A percentile compares a stretch with the other conserved stretches of the same genome.
These are phyloP conservation scores for Clusia tigrina DNA, from an alignment of 2,888 invertebrate genomes.

Conservation along the genomic window DNA sequence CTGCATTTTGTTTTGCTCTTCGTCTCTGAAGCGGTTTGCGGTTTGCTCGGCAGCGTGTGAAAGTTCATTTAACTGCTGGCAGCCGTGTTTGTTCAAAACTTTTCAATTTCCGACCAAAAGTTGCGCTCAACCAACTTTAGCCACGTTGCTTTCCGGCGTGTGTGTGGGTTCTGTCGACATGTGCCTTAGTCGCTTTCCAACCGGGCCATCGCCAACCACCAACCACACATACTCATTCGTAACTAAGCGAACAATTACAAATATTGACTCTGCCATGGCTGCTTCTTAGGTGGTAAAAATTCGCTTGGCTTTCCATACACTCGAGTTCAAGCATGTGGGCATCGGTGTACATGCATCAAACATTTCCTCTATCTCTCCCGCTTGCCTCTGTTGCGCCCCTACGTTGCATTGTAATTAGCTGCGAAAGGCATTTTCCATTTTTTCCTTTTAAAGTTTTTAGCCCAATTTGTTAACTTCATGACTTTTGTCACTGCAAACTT, in stretches of 20 bases:
- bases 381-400: neutral
- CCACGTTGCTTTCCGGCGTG: neutral
- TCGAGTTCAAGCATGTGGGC: neutral
- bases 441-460: neutral
- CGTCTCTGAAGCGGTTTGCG: neutral
- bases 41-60: conserved; percentile 11
- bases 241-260: conserved; percentile 15
- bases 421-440: conserved; percentile 17
- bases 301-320: neutral
- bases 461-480: conserved; percentile 32
- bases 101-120: conserved; percentile 2
- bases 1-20: neutral
- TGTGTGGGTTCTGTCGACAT: conserved; percentile 15
- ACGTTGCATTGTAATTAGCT: conserved; percentile 16
- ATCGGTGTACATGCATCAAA: neutral
- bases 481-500: conserved; percentile 36
- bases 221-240: neutral
- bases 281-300: conserved; percentile 14
- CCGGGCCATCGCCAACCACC: neutral
- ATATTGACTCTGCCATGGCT: conserved; percentile 13
- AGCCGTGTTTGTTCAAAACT: neutral
- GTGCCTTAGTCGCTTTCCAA: neutral
- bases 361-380: conserved; percentile 1
- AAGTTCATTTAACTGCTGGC: conserved; percentile 13
- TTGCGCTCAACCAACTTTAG: conserved; percentile 2